Base-by-base conservation (phyloP, 2,797 vertebrate species). In the Sparidentex hasta region DNA sequence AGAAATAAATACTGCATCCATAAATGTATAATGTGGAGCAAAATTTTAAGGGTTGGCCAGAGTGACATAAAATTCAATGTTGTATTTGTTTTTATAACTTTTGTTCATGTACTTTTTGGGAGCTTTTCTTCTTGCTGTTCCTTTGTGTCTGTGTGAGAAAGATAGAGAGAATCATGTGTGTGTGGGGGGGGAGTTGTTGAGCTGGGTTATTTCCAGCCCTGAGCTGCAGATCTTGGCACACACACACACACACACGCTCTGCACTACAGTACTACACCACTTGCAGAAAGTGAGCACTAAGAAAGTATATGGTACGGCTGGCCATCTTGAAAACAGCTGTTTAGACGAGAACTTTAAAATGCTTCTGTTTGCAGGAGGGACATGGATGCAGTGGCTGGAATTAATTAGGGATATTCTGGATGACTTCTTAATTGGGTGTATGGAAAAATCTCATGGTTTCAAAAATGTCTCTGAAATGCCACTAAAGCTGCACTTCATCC, bases 311-410 rank as follows among this genome's bases (percentile, higher is more conserved):
- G 4, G 46, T 76, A 33, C 67, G 59, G 52, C 72, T 46, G 54
- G 46, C 73, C 61, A 65, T 87, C 69, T 77, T 89, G 80, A 67
- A 79, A 88, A 82, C 84, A 86, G 83, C 89, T 90, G 85, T 69
- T 87, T 65, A 61, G 43, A 67, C 7, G 23, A 72, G 29, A 65
- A 29, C 5, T 64, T 64, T 61, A 48, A 81, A 74, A 63, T 63
- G 65, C 57, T 75, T 66, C 50, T 63, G 47, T 81, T 58, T 78
- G 50, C 55, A 63, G 67, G 72, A 38, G 55, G 57, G 67, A 38
- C 13, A 58, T 5, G 14, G 11, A 29, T 59, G 21, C 76, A 65
- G 33, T 51, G 33, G 52, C 75, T 43, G 57, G 44, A 33, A 65
- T 65, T 72, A n/a, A 61, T 86, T 75, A 27, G 13, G 67, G 62